Evolutionary conservation across 1,140 invertebrate genomes (phyloP).

Genomic region (Drosophila pseudoobscura): DNA sequence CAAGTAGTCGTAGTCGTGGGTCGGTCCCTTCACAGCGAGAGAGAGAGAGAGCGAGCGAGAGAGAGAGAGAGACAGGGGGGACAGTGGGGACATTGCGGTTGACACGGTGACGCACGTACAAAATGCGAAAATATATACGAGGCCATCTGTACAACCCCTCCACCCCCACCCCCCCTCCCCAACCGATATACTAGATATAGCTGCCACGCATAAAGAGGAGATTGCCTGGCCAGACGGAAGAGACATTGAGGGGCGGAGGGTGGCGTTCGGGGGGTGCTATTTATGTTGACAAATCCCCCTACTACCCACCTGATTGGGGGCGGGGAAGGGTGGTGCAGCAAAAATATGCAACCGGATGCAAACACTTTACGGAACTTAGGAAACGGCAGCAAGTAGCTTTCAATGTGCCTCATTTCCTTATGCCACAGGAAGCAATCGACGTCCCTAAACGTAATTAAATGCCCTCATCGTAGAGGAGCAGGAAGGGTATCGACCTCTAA

Average conservation of each 20-base stretch:
- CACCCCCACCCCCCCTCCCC: conserved; percentile 2
- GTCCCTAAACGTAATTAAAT: conserved; percentile 37
- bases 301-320: background rate
- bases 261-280: conserved; percentile 27
- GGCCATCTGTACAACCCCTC: conserved; percentile 27
- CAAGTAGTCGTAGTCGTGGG: conserved; percentile 20
- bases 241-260: background rate
- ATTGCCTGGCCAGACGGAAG: conserved; percentile 14
- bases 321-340: conserved; percentile 1
- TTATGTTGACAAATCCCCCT: conserved; percentile 54
- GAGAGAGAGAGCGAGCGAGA: too few species aligned
- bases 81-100: conserved; percentile 52
- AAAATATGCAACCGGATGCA: conserved; percentile 65
- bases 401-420: conserved; percentile 57
- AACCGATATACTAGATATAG: conserved; percentile 6
- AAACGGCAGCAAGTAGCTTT: conserved; percentile 36
- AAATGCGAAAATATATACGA: conserved; percentile 74
- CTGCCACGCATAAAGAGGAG: conserved; percentile 24
- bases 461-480: conserved; percentile 18
- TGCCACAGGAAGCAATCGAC: conserved; percentile 43
- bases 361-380: conserved; percentile 42
- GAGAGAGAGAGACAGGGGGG: background rate
- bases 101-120: conserved; percentile 74
- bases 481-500: conserved; percentile 68
- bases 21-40: background rate